phyloP scores from a whole-genome alignment of 2,113 vertebrate species.

The Cyrtonyx montezumae region DNA sequence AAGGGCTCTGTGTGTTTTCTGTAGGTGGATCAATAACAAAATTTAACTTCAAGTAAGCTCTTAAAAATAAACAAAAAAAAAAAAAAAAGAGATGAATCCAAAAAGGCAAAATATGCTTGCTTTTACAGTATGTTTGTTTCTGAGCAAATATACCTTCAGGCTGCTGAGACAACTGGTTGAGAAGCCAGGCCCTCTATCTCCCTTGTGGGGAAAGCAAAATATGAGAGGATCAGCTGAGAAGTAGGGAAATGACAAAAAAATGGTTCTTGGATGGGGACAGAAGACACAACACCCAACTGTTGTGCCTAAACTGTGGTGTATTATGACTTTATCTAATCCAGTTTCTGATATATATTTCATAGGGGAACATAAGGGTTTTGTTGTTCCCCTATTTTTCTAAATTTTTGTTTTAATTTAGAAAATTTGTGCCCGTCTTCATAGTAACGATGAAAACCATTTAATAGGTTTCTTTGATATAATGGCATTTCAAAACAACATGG shows the following conservation, averaged over 20 bases:
- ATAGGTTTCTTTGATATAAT: background rate
- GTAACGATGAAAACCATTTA: background rate
- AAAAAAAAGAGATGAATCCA: background rate
- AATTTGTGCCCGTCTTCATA: background rate
- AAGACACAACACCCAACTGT: background rate
- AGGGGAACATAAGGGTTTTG: background rate
- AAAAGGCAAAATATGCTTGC: background rate
- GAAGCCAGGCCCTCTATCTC: background rate
- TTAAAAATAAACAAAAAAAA: background rate
- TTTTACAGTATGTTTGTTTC: background rate
- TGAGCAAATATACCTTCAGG: background rate
- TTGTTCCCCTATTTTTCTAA: background rate
- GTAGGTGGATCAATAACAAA: background rate
- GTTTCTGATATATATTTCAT: background rate
- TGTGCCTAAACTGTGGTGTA: rapidly evolving
- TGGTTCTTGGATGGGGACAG: background rate
- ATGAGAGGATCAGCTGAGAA: background rate
- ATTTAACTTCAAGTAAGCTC: background rate
- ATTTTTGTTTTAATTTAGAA: background rate
- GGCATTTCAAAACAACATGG: background rate
- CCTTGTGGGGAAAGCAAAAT: background rate
- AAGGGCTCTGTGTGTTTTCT: background rate
- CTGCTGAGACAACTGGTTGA: background rate
- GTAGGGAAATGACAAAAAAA: background rate
- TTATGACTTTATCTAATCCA: background rate